phyloP scores from a whole-genome alignment of 2,113 vertebrate species.

The Thymallus thymallus region DNA sequence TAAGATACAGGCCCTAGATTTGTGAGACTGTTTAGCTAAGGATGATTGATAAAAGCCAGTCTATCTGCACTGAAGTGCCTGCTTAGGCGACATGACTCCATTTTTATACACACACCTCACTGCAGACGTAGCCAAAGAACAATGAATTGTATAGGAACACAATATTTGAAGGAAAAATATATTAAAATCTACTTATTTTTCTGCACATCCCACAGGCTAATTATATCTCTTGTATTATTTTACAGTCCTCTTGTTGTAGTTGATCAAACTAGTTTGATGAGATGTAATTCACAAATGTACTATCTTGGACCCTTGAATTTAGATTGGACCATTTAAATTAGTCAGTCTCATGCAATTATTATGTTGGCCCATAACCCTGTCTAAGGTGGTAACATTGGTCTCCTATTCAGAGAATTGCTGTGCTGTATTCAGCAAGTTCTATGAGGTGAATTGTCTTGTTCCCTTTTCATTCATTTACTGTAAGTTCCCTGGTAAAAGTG shows the following conservation, averaged over 20 bases:
- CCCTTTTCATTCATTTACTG: background rate
- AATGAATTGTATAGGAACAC: background rate
- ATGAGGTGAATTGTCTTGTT: background rate
- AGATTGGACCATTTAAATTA: background rate
- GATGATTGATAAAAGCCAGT: too few relatives aligned
- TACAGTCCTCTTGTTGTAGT: background rate
- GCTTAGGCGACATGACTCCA: background rate
- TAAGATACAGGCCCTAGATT: too few relatives aligned
- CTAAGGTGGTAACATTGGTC: background rate
- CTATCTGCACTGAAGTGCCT: slow-evolving; percentile 4
- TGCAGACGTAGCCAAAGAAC: background rate
- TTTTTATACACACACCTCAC: background rate
- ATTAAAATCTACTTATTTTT: background rate
- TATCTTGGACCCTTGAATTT: background rate
- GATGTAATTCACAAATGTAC: background rate
- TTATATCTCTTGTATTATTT: background rate
- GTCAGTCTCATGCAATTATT: background rate
- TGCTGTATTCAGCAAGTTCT: background rate
- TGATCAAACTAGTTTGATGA: background rate
- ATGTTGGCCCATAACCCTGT: background rate
- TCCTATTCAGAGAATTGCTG: background rate
- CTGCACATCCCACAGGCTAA: background rate
- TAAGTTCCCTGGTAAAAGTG: background rate
- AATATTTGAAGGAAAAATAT: too few relatives aligned
- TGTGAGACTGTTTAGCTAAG: background rate